Evolutionary conservation across 2,113 vertebrate genomes (phyloP).

Genomic region (Amia ocellicauda): DNA sequence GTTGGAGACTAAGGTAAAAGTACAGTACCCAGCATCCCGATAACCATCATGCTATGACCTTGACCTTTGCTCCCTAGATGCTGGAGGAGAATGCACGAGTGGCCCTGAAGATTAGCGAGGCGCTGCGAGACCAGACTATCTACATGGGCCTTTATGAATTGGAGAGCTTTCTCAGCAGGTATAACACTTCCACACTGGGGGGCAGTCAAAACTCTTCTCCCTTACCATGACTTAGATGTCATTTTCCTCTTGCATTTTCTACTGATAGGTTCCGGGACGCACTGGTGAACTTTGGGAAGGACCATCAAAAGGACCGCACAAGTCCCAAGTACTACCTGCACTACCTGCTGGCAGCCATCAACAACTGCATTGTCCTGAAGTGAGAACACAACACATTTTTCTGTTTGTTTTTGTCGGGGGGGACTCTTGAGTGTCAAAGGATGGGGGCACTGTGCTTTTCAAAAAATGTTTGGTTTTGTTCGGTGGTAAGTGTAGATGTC

Average conservation of each 20-base stretch:
- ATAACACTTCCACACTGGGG: not conserved
- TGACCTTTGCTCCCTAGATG: conserved; percentile 63
- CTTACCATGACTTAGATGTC: not conserved
- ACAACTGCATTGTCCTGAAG: conserved; percentile 89
- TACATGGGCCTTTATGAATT: conserved; percentile 85
- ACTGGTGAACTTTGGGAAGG: conserved; percentile 76
- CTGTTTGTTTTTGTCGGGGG: conserved; percentile 28
- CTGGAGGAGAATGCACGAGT: conserved; percentile 87
- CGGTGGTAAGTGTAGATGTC: too few species aligned
- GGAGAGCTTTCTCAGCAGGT: conserved; percentile 84
- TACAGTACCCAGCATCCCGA: not conserved
- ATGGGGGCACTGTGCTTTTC: not conserved
- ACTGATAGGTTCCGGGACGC: conserved; percentile 83
- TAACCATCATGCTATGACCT: not conserved
- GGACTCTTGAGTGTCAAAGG: too few species aligned
- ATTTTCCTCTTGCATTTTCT: too few species aligned
- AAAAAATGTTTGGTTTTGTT: not conserved
- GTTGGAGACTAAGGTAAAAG: too few species aligned
- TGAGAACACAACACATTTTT: conserved; percentile 48
- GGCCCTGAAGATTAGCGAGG: conserved; percentile 71
- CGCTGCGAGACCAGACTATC: conserved; percentile 76
- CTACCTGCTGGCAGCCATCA: conserved; percentile 84
- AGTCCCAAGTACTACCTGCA: conserved; percentile 73
- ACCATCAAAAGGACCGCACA: conserved; percentile 64
- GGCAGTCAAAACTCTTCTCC: too few species aligned